phyloP scores from a whole-genome alignment of 2,888 invertebrate species.

The Criorhina ranunculi region DNA sequence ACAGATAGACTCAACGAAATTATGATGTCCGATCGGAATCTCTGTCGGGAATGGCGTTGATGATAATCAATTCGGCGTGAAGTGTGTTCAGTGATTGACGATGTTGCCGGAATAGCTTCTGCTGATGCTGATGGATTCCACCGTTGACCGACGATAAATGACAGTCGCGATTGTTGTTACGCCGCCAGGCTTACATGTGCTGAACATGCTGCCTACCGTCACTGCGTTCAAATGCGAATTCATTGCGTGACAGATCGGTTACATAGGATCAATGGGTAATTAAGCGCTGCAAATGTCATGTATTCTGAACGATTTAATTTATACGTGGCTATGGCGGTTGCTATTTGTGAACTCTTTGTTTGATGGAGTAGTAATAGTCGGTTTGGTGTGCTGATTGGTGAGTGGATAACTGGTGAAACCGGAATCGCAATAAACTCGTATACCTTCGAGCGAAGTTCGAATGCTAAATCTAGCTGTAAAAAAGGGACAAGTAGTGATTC shows the following conservation, averaged over 20 bases:
- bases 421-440: slow-evolving; percentile 49
- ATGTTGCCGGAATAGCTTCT: slow-evolving; percentile 8
- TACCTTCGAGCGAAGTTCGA: slow-evolving; percentile 33
- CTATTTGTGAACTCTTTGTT: slow-evolving; percentile 38
- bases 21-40: slow-evolving; percentile 72
- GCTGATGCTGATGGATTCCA: slow-evolving; percentile 39
- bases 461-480: slow-evolving; percentile 26
- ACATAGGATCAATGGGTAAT: slow-evolving; percentile 68
- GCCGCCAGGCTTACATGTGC: slow-evolving; percentile 32
- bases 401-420: slow-evolving; percentile 61
- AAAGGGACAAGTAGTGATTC: slow-evolving; percentile 33
- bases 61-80: slow-evolving; percentile 70
- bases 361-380: slow-evolving; percentile 5
- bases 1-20: slow-evolving; percentile 60
- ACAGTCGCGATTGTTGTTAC: slow-evolving; percentile 31
- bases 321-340: slow-evolving; percentile 7
- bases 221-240: slow-evolving; percentile 46
- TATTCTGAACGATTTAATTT: slow-evolving; percentile 54
- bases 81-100: slow-evolving; percentile 34
- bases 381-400: slow-evolving; percentile 8
- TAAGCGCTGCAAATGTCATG: slow-evolving; percentile 71
- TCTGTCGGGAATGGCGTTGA: slow-evolving; percentile 52
- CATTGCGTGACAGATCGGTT: slow-evolving; percentile 69
- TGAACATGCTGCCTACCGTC: slow-evolving; percentile 24
- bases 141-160: slow-evolving; percentile 42